Evolutionary conservation across 2,113 vertebrate species (phyloP).

Genomic region (Rhizomys pruinosus): DNA sequence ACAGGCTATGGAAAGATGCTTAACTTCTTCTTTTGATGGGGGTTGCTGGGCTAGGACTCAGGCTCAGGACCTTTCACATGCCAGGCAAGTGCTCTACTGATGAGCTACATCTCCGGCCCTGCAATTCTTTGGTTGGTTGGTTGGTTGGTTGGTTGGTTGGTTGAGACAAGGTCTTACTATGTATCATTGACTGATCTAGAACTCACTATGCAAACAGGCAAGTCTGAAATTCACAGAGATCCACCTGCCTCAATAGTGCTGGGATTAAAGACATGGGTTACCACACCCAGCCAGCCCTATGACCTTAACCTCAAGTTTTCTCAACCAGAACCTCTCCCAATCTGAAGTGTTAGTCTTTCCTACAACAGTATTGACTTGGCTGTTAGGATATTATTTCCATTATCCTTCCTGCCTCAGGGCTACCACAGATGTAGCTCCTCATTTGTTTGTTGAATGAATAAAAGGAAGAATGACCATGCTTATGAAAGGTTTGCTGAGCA

Average conservation of each 20-base stretch:
- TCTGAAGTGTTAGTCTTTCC: neutral
- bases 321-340: neutral
- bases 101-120: neutral
- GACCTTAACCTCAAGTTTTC: too few species aligned
- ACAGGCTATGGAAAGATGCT: neutral
- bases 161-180: too few species aligned
- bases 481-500: neutral
- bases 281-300: too few species aligned
- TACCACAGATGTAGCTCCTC: conserved; percentile 73
- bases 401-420: conserved; percentile 84
- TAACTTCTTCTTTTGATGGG: neutral
- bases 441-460: neutral
- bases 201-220: too few species aligned
- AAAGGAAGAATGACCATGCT: neutral
- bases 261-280: too few species aligned
- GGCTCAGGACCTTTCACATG: neutral
- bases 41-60: too few species aligned
- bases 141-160: too few species aligned
- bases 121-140: too few species aligned
- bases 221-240: too few species aligned
- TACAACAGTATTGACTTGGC: neutral
- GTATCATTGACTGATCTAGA: too few species aligned
- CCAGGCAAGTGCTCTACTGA: neutral
- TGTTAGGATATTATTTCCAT: neutral
- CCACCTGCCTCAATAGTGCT: too few species aligned